phyloP scores from a whole-genome alignment of 2,113 vertebrate genomes.

The Sisor rabdophorus region DNA sequence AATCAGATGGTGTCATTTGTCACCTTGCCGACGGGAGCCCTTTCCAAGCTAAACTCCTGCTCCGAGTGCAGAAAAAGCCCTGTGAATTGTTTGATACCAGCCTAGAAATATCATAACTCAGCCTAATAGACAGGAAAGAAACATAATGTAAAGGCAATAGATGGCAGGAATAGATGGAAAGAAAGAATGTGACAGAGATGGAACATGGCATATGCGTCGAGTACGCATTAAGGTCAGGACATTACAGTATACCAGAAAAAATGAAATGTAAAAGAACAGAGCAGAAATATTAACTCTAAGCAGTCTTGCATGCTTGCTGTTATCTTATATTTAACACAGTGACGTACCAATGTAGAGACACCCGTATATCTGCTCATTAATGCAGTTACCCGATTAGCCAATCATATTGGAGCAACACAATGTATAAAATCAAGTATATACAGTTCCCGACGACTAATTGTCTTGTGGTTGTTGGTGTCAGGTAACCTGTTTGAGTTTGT shows the following conservation, averaged over 20 bases:
- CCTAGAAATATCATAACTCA: constrained; percentile 38
- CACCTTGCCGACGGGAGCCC: constrained; percentile 29
- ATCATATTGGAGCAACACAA: no score
- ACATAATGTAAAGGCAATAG: constrained; percentile 23
- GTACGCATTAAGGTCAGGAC: not conserved
- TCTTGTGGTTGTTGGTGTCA: no score
- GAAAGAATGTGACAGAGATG: constrained; percentile 12
- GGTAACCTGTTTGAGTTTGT: no score
- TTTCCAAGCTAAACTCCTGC: constrained; percentile 36
- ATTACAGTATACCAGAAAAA: not conserved
- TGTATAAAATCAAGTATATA: no score
- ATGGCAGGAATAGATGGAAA: constrained; percentile 19
- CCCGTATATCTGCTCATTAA: no score
- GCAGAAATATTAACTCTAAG: not conserved
- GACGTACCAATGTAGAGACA: not conserved
- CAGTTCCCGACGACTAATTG: no score
- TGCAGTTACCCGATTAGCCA: no score
- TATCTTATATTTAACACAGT: not conserved
- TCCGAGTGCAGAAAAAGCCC: constrained; percentile 38
- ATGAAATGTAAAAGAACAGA: not conserved
- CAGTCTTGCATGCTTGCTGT: not conserved
- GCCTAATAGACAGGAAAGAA: constrained; percentile 21
- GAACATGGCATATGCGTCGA: not conserved
- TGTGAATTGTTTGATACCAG: constrained; percentile 43
- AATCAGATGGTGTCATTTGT: constrained; percentile 41